Evolutionary conservation across 2,797 vertebrate species (phyloP).

Genomic region (Octomys mimax): DNA sequence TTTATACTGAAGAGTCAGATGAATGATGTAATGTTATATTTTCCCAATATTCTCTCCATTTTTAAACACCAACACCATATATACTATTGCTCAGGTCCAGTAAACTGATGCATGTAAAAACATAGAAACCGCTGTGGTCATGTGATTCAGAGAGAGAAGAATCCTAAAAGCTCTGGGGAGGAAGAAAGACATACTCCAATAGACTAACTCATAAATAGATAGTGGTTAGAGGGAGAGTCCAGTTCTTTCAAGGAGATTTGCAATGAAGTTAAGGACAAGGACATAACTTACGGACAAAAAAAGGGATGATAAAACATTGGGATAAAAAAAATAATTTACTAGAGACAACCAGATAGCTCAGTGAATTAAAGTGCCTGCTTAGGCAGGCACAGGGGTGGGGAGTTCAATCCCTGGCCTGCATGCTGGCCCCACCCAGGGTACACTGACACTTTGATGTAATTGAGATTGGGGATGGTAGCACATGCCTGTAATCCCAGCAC

Average conservation of each 20-base stretch:
- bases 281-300: background rate
- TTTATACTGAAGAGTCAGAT: background rate
- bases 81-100: background rate
- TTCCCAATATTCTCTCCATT: background rate
- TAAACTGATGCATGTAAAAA: background rate
- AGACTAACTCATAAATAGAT: background rate
- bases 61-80: background rate
- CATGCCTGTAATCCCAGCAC: too few relatives aligned
- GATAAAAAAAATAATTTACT: background rate
- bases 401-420: too few relatives aligned
- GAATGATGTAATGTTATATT: background rate
- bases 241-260: background rate
- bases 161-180: background rate
- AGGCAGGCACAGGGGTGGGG: too few relatives aligned
- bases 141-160: background rate
- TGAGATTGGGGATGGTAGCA: too few relatives aligned
- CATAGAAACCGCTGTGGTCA: background rate
- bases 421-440: too few relatives aligned
- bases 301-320: background rate
- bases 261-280: background rate
- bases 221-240: background rate
- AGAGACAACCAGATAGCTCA: background rate
- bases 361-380: too few relatives aligned
- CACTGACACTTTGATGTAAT: too few relatives aligned
- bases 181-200: background rate